Evolutionary conservation across 2,888 invertebrate genomes (phyloP), one percentile per base, ranked within the genome.

Genomic region (Pristionchus arcanus): DNA sequence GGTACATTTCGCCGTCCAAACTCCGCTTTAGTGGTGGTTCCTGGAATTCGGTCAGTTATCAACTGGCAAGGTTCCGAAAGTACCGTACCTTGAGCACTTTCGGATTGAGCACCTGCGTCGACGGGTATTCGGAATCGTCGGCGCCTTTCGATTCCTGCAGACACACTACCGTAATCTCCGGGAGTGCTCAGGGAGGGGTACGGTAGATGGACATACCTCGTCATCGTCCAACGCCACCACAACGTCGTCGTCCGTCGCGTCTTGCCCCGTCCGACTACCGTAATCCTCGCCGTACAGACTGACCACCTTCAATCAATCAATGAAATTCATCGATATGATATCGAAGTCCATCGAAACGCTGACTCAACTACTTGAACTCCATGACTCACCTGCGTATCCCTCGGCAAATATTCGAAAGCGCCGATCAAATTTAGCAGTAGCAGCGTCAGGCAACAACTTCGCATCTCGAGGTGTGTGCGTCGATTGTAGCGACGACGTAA

Each of bases 221-320:
- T 31, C 55, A 7, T 83, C 83, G n/a, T 19, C 55, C 21, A 59
- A 21, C 31, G 11, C 59, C 59, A 34, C 84, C 1, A 85, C 34
- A 11, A 85, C 59, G 34, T 55, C 55, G 9, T 59, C 59, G 16
- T 53, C 83, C n/a, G 81, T 7, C 16, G 49, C 19, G 59, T 85
- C 84, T 34, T 85, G 84, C 11, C 84, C 84, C 84, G 84, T 85
- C 59, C 34, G 21, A 25, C 84, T 85, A 85, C 84, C 84, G 84
- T 85, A 85, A 1, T 85, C 84, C 31, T 85, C 84, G 31, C 84
- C 59, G 55, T 59, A 31, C 59, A 85, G 49, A n/a, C 84, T 85
- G 84, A 85, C 84, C 21, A 85, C 34, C 84, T 85, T 55, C 28
- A 84, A 28, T 7, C 16, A 21, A 19, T 34, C n/a, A 4, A 9